Conservation (phyloP, 2,113 vertebrate species). For the Deroptyus accipitrinus region DNA sequence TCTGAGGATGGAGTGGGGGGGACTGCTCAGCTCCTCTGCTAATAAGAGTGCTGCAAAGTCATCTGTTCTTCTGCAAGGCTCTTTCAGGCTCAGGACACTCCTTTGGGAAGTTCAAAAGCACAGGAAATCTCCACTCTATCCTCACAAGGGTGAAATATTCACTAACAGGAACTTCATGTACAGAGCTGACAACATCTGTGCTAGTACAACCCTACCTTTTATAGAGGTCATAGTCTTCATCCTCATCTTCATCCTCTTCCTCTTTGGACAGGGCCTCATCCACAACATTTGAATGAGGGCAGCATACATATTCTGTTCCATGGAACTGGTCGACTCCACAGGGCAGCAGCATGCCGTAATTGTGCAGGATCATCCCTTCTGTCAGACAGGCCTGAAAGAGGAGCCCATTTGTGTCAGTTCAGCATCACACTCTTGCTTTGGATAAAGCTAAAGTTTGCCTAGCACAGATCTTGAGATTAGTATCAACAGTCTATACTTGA, state of each 20-base stretch:
- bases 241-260: slow-evolving; percentile 75
- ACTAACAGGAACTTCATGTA: neutral
- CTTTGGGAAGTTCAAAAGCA: neutral
- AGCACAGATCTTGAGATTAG: neutral
- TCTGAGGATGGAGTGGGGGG: neutral
- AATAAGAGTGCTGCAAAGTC: neutral
- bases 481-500: neutral
- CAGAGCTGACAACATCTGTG: neutral
- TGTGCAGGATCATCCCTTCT: slow-evolving; percentile 86
- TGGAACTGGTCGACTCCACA: slow-evolving; percentile 92
- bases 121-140: neutral
- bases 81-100: neutral
- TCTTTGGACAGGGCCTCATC: slow-evolving; percentile 80
- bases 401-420: neutral
- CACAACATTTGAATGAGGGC: slow-evolving; percentile 79
- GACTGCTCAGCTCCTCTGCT: neutral
- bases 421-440: neutral
- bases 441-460: neutral
- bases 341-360: slow-evolving; percentile 94
- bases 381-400: slow-evolving; percentile 85
- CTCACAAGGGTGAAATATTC: neutral
- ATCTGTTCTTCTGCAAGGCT: neutral
- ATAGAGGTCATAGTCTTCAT: slow-evolving; percentile 77
- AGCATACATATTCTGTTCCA: slow-evolving; percentile 94
- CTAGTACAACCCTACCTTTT: slow-evolving; percentile 70